A percentile compares a stretch with the other conserved stretches of the same genome.
phyloP scores from a whole-genome alignment of 2,888 invertebrate genomes.

The Xanthia icteritia region DNA sequence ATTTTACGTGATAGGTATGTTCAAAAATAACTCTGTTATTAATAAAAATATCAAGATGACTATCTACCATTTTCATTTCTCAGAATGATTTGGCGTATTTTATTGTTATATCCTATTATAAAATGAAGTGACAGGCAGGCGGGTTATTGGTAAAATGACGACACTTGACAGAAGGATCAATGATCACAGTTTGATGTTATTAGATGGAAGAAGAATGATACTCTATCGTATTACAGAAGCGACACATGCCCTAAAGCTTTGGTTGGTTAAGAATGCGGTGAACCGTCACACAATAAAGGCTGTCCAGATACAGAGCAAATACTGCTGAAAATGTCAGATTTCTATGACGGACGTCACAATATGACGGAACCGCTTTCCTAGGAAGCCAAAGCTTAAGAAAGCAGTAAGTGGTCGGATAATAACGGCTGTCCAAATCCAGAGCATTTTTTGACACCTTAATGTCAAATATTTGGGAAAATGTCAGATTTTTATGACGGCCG shows the following conservation, averaged over 20 bases:
- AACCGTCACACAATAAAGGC: neutral
- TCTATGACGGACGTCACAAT: no score
- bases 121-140: neutral
- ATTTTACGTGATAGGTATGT: neutral
- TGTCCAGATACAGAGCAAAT: neutral
- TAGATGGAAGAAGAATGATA: neutral
- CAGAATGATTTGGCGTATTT: neutral
- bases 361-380: no score
- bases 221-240: neutral
- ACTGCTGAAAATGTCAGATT: no score
- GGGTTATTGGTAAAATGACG: neutral
- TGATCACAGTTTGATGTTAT: neutral
- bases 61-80: neutral
- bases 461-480: no score
- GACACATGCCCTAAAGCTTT: neutral
- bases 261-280: neutral
- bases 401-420: no score
- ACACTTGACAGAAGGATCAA: neutral
- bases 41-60: neutral
- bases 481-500: no score
- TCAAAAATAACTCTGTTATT: neutral
- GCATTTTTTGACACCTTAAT: no score
- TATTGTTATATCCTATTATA: constrained; percentile 12
- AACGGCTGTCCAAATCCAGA: no score
- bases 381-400: no score